phyloP scores from a whole-genome alignment of 2,113 vertebrate genomes.

The Parotia lawesii region DNA sequence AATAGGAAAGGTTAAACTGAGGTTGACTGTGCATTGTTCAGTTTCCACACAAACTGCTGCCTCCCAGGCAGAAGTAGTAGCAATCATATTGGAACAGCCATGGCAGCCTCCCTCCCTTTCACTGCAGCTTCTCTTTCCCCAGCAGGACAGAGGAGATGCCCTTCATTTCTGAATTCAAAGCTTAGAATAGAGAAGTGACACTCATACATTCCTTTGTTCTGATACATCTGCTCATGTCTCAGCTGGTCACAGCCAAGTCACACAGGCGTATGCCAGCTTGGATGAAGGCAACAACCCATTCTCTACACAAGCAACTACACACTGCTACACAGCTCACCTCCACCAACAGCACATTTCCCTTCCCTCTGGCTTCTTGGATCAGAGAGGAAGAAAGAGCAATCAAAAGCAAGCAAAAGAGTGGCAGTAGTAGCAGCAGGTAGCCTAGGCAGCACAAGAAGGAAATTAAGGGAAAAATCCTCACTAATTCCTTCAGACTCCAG shows the following conservation, averaged over 20 bases:
- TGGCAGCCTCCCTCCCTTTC: not conserved
- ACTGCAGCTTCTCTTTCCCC: not conserved
- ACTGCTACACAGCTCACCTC: not conserved
- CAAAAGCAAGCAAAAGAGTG: not conserved
- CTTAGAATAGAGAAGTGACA: not conserved
- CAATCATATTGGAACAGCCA: not conserved
- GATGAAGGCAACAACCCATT: not conserved
- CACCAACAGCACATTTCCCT: not conserved
- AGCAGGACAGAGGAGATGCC: not conserved
- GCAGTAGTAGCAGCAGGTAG: not conserved
- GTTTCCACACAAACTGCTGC: not conserved
- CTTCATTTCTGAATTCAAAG: not conserved
- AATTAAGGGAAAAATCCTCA: not conserved
- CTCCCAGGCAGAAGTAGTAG: not conserved
- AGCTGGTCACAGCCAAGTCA: not conserved
- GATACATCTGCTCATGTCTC: not conserved
- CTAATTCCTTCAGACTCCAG: not conserved
- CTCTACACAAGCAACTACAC: not conserved
- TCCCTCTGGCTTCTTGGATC: not conserved
- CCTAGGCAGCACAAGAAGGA: not conserved
- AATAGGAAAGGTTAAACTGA: not conserved
- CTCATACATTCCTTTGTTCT: not conserved
- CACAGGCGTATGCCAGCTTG: fast-evolving
- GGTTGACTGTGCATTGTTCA: not conserved
- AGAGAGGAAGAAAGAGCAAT: not conserved